Percentiles rank a stretch among this genome's conserved stretches.
These are phyloP conservation scores for Chironomus tepperi DNA, from an alignment of 1,140 invertebrate species.

Conservation along the genomic window DNA sequence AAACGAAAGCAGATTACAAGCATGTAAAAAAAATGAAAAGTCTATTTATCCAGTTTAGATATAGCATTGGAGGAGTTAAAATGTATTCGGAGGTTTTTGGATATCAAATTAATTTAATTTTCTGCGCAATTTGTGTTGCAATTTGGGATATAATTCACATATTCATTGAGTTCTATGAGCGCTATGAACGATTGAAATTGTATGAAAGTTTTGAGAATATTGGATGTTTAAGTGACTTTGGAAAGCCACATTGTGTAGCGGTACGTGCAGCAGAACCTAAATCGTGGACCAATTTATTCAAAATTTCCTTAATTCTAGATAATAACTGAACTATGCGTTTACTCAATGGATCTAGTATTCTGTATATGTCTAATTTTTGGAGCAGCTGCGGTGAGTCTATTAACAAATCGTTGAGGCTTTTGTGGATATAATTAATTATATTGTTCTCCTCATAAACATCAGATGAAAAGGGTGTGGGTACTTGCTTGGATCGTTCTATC, in stretches of 20 bases:
- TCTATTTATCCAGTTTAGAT: neutral
- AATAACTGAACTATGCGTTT: neutral
- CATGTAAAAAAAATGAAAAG: neutral
- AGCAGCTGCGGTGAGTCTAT: neutral
- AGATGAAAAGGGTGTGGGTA: slow-evolving; percentile 1
- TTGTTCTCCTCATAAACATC: neutral
- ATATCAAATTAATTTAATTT: slow-evolving; percentile 17
- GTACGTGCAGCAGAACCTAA: neutral
- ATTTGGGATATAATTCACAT: neutral
- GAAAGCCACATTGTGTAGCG: neutral
- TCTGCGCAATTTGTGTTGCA: neutral
- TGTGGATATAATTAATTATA: neutral
- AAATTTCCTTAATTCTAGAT: neutral
- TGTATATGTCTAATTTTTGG: neutral
- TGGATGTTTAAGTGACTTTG: neutral
- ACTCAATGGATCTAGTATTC: neutral
- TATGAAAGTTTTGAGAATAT: neutral
- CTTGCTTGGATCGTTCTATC: neutral
- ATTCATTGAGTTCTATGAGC: neutral
- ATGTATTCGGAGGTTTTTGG: slow-evolving; percentile 19
- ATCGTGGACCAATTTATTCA: neutral
- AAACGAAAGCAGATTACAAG: neutral
- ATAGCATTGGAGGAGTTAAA: neutral
- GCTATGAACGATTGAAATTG: neutral
- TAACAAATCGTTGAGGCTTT: neutral